A percentile compares a stretch with the other conserved stretches of the same genome.
phyloP scores from a whole-genome alignment of 2,113 vertebrate genomes.

The Dascyllus trimaculatus region DNA sequence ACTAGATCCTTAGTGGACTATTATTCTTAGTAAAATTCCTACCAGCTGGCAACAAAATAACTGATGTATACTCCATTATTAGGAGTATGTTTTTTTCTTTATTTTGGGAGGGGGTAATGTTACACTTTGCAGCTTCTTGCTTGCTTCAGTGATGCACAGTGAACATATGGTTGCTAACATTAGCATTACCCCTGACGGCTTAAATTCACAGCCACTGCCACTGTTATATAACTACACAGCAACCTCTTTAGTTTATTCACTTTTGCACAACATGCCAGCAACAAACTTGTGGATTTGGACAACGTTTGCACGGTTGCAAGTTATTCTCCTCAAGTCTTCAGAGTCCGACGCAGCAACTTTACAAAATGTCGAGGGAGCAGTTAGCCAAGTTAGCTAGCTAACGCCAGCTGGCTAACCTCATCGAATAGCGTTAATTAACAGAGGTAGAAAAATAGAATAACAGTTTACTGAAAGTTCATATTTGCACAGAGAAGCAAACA shows the following conservation, averaged over 20 bases:
- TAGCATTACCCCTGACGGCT: conserved; percentile 30
- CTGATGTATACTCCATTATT: background rate
- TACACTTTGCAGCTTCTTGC: background rate
- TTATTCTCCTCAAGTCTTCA: background rate
- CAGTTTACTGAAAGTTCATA: background rate
- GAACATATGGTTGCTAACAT: conserved; percentile 38
- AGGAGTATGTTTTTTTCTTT: too few relatives aligned
- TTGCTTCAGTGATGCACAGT: background rate
- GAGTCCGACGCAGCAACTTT: background rate
- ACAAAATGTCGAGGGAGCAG: conserved; percentile 22
- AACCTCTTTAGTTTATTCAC: background rate
- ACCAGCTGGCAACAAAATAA: background rate
- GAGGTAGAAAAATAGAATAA: background rate
- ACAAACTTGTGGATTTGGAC: background rate
- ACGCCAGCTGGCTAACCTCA: conserved; percentile 1
- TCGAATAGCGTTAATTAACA: background rate
- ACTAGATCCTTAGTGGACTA: too few relatives aligned
- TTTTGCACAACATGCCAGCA: too few relatives aligned
- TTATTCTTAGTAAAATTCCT: too few relatives aligned
- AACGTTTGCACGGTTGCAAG: background rate
- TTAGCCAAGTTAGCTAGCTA: conserved; percentile 32
- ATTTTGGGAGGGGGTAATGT: too few relatives aligned
- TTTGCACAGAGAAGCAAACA: too few relatives aligned
- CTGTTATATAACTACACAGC: background rate
- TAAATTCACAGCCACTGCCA: background rate